phyloP scores from a whole-genome alignment of 2,113 vertebrate species.

The Chloroceryle aenea region DNA sequence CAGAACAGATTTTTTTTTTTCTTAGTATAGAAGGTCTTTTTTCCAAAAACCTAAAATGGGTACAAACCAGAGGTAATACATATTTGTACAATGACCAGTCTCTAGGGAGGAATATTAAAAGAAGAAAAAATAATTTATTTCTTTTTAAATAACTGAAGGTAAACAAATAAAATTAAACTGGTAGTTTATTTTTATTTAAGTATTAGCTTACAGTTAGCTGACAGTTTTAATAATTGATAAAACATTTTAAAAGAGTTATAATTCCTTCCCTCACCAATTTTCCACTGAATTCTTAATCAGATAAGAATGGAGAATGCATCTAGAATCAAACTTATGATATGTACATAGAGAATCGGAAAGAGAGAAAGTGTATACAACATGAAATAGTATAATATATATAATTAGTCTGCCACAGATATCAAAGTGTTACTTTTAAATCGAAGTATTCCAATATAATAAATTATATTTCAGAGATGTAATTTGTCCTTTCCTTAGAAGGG shows the following conservation, averaged over 20 bases:
- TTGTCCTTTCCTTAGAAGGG: slow-evolving; percentile 22
- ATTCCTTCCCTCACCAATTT: not conserved
- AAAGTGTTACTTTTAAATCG: slow-evolving; percentile 23
- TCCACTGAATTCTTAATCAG: not conserved
- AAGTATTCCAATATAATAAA: slow-evolving; percentile 49
- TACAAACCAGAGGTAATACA: not conserved
- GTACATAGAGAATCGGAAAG: not conserved
- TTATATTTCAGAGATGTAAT: slow-evolving; percentile 2
- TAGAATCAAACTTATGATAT: not conserved
- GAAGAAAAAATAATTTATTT: not conserved
- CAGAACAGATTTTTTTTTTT: not conserved
- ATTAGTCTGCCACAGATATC: slow-evolving; percentile 10
- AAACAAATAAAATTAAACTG: not conserved
- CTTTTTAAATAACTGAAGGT: not conserved
- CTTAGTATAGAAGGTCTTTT: not conserved
- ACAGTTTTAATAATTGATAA: not conserved
- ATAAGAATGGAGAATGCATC: not conserved
- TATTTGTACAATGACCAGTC: not conserved
- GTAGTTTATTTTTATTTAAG: slow-evolving; percentile 7
- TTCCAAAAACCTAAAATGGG: not conserved
- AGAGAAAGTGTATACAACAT: not conserved
- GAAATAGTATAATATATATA: not conserved
- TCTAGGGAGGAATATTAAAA: not conserved
- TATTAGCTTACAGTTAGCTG: not conserved
- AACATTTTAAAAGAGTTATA: slow-evolving; percentile 13